Evolutionary conservation across 1,140 invertebrate genomes (phyloP).

Genomic region (Eriosoma lanigerum): DNA sequence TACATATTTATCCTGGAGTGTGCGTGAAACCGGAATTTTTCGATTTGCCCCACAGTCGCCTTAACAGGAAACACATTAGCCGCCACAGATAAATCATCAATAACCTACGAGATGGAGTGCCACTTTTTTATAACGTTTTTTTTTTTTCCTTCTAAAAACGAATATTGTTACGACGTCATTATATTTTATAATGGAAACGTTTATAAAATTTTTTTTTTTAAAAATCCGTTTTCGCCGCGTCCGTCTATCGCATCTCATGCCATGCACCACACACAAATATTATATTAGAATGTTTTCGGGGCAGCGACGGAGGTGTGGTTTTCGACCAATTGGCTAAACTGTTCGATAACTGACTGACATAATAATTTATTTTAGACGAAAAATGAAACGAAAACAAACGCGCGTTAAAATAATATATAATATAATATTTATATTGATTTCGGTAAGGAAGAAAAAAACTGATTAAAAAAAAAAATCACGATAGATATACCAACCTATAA

Average conservation of each 20-base stretch:
- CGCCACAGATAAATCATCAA: conserved; percentile 48
- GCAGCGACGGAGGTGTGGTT: conserved; percentile 4
- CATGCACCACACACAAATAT: neutral
- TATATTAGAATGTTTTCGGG: neutral
- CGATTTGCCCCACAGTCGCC: conserved; percentile 37
- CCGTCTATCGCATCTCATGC: neutral
- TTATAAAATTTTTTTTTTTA: too few relatives aligned
- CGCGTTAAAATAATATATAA: too few relatives aligned
- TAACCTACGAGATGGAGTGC: neutral
- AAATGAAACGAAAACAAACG: too few relatives aligned
- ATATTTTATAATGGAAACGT: neutral
- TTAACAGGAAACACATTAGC: conserved; percentile 45
- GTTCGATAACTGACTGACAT: neutral
- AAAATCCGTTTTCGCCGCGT: conserved; percentile 3
- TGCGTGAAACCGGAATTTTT: conserved; percentile 39
- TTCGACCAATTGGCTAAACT: neutral
- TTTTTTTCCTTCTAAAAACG: neutral
- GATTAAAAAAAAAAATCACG: neutral
- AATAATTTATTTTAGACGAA: neutral
- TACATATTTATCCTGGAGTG: neutral
- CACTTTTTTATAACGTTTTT: conserved; percentile 7
- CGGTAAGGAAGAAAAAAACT: neutral
- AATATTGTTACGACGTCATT: neutral
- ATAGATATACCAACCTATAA: neutral
- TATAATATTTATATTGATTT: neutral